phyloP scores from a whole-genome alignment of 2,888 invertebrate species.

The Clitarchus hookeri region DNA sequence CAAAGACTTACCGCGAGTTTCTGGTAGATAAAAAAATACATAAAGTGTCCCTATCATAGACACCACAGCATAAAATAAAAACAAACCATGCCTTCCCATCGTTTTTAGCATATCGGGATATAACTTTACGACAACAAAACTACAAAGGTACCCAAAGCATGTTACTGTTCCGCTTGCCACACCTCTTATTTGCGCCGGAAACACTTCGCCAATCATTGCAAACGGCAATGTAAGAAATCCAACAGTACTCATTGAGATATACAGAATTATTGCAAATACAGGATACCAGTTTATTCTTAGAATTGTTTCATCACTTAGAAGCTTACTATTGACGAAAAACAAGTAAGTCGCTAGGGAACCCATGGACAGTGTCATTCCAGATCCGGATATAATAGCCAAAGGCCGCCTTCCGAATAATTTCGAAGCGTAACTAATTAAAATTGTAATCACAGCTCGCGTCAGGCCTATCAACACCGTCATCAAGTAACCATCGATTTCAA shows the following conservation, averaged over 20 bases:
- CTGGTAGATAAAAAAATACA: constrained; percentile 56
- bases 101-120: constrained; percentile 55
- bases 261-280: background rate
- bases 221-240: constrained; percentile 63
- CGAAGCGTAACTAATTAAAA: constrained; percentile 56
- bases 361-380: constrained; percentile 61
- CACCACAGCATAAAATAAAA: constrained; percentile 57
- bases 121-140: constrained; percentile 59
- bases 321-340: background rate
- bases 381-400: constrained; percentile 63
- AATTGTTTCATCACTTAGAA: background rate
- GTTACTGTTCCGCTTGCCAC: constrained; percentile 57
- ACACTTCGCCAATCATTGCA: constrained; percentile 62
- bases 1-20: constrained; percentile 60
- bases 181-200: constrained; percentile 59
- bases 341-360: constrained; percentile 56
- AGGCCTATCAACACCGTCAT: constrained; percentile 59
- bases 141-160: constrained; percentile 58
- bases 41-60: constrained; percentile 59
- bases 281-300: background rate
- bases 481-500: constrained; percentile 56
- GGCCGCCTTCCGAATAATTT: constrained; percentile 62
- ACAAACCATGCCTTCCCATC: constrained; percentile 54
- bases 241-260: constrained; percentile 52
- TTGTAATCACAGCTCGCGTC: constrained; percentile 56